phyloP scores from a whole-genome alignment of 2,113 vertebrate species.

The Rhinolophus ferrumequinum region DNA sequence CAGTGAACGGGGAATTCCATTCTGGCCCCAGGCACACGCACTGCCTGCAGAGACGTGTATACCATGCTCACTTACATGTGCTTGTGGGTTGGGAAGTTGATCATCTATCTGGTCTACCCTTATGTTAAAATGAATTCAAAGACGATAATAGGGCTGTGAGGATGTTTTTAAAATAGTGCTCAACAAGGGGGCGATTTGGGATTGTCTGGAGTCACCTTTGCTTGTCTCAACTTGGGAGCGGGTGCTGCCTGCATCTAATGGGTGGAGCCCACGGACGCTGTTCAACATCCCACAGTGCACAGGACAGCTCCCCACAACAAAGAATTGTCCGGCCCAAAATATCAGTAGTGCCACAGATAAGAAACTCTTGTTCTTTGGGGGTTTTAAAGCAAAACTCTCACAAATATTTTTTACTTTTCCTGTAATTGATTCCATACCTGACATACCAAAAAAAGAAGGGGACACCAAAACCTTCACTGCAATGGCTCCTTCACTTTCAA shows the following conservation, averaged over 20 bases:
- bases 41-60: conserved; percentile 45
- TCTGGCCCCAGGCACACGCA: conserved; percentile 31
- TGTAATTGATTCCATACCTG: conserved; percentile 73
- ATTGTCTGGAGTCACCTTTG: background rate
- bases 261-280: background rate
- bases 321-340: background rate
- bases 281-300: background rate
- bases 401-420: conserved; percentile 77
- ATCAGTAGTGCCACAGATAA: background rate
- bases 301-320: background rate
- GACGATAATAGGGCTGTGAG: conserved; percentile 25
- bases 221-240: background rate
- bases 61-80: background rate
- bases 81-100: conserved; percentile 50
- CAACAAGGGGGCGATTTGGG: background rate
- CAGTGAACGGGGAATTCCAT: conserved; percentile 6
- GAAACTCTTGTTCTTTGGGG: background rate
- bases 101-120: conserved; percentile 69
- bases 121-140: conserved; percentile 58
- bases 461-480: conserved; percentile 63
- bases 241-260: background rate
- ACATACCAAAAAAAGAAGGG: conserved; percentile 63
- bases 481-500: conserved; percentile 75
- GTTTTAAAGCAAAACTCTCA: conserved; percentile 32
- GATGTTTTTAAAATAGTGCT: conserved; percentile 4